Evolutionary conservation across 1,140 invertebrate species (phyloP).

Genomic region (Eriocheir sinensis): DNA sequence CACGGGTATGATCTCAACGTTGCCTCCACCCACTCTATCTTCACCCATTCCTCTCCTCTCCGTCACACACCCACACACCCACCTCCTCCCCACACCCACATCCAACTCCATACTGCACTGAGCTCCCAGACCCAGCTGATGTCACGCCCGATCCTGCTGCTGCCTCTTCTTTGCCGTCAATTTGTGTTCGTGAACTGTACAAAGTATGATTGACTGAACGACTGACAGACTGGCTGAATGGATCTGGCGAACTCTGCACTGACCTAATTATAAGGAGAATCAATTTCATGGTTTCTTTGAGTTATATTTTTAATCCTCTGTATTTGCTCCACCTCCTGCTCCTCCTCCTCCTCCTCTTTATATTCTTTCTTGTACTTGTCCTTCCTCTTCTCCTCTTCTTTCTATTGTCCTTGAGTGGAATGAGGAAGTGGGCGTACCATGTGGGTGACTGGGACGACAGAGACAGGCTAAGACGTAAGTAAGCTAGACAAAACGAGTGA

Average conservation of each 20-base stretch:
- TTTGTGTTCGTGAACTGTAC: too few relatives aligned
- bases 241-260: too few relatives aligned
- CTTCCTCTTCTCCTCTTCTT: not conserved
- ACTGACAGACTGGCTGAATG: too few relatives aligned
- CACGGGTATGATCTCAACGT: not conserved
- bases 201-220: too few relatives aligned
- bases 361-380: not conserved
- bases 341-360: not conserved
- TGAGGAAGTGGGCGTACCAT: not conserved
- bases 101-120: too few relatives aligned
- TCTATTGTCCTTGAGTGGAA: not conserved
- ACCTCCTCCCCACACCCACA: too few relatives aligned
- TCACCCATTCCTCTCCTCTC: too few relatives aligned
- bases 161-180: not conserved
- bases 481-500: not conserved
- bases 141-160: not conserved
- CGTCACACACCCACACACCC: too few relatives aligned
- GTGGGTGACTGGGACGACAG: too few relatives aligned
- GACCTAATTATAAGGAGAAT: too few relatives aligned
- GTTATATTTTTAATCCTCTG: not conserved
- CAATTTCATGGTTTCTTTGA: not conserved
- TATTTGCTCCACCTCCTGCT: not conserved
- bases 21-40: not conserved
- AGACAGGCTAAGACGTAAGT: not conserved
- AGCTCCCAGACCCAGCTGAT: not conserved